A percentile compares a stretch with the other conserved stretches of the same genome.
phyloP scores from a whole-genome alignment of 2,113 vertebrate genomes.

The Ageneiosus marmoratus region DNA sequence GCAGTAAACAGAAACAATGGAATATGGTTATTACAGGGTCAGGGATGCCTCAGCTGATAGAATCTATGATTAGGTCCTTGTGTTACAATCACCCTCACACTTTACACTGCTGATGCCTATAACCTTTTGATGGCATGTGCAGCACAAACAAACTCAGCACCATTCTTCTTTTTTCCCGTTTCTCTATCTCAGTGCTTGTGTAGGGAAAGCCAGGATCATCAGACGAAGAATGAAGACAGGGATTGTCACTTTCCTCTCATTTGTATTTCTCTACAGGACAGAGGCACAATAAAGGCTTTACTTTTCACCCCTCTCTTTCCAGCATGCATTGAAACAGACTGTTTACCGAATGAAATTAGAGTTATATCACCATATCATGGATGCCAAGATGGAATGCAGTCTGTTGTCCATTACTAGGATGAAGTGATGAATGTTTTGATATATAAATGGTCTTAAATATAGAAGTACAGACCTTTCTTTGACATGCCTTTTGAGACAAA shows the following conservation, averaged over 20 bases:
- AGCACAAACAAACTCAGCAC: conserved; percentile 61
- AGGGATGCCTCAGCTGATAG: conserved; percentile 71
- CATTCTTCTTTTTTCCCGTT: conserved; percentile 23
- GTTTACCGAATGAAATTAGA: conserved; percentile 39
- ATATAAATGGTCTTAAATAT: not conserved
- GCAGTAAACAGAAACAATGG: conserved; percentile 78
- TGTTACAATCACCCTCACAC: conserved; percentile 69
- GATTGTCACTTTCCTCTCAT: conserved; percentile 50
- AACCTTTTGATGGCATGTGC: conserved; percentile 66
- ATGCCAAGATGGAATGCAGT: conserved; percentile 5
- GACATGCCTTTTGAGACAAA: not conserved
- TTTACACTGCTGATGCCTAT: conserved; percentile 61
- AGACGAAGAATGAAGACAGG: conserved; percentile 36
- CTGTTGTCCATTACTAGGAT: not conserved
- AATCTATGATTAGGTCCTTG: conserved; percentile 73
- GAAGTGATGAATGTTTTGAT: conserved; percentile 4
- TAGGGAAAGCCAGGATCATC: conserved; percentile 34
- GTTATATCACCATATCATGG: not conserved
- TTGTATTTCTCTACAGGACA: conserved; percentile 43
- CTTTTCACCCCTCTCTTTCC: conserved; percentile 16
- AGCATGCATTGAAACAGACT: conserved; percentile 19
- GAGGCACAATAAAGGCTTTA: conserved; percentile 21
- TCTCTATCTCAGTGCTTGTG: conserved; percentile 18
- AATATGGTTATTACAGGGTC: conserved; percentile 78
- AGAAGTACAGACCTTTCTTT: not conserved